These are phyloP conservation scores for Seriola rivoliana DNA, from an alignment of 2,113 vertebrate genomes.

Conservation along the genomic window DNA sequence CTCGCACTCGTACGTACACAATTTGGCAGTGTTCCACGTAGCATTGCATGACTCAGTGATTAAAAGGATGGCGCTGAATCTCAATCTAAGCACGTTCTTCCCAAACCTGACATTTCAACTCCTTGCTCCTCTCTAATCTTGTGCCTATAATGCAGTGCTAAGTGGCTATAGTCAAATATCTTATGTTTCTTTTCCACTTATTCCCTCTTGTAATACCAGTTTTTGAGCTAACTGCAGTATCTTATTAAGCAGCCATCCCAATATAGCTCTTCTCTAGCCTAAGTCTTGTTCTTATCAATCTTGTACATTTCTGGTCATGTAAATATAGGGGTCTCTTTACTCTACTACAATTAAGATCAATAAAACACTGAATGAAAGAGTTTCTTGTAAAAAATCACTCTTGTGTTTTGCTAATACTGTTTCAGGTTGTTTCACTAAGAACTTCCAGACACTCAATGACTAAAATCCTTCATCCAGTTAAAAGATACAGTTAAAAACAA, in stretches of 20 bases:
- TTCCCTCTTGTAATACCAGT: neutral
- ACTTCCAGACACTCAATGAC: too few species aligned
- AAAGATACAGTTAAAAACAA: too few species aligned
- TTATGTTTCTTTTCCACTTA: slow-evolving; percentile 31
- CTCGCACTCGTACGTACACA: slow-evolving; percentile 45
- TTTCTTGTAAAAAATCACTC: too few species aligned
- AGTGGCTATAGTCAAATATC: slow-evolving; percentile 52
- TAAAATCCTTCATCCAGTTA: too few species aligned
- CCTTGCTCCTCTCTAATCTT: slow-evolving; percentile 61
- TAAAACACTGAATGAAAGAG: too few species aligned
- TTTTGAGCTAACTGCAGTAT: slow-evolving; percentile 8
- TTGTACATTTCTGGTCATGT: neutral
- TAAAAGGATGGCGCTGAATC: slow-evolving; percentile 68
- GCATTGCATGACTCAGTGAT: slow-evolving; percentile 64
- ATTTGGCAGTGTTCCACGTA: slow-evolving; percentile 49
- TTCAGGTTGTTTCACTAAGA: too few species aligned
- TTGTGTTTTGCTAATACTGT: too few species aligned
- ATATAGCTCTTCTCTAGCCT: neutral
- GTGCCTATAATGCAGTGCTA: slow-evolving; percentile 53
- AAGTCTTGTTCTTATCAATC: neutral
- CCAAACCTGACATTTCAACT: slow-evolving; percentile 78
- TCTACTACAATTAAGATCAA: too few species aligned
- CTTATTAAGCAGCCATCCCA: neutral
- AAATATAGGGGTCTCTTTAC: too few species aligned
- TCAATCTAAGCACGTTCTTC: slow-evolving; percentile 75